Evolutionary conservation across 2,113 vertebrate genomes (phyloP).

Genomic region (Pseudorhombus dupliciocellatus): DNA sequence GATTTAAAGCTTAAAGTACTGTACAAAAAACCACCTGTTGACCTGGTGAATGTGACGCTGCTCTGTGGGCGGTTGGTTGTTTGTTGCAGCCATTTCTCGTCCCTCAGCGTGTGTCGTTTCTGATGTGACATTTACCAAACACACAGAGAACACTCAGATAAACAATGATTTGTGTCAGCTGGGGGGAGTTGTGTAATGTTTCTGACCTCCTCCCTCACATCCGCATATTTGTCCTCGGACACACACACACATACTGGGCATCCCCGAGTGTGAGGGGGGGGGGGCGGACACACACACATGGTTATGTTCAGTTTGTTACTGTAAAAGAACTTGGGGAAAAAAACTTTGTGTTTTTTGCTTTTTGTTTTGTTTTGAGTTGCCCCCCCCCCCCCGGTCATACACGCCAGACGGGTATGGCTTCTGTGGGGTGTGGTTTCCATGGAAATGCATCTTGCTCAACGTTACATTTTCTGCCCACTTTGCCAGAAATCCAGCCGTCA

Average conservation of each 20-base stretch:
- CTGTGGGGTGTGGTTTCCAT: constrained; percentile 58
- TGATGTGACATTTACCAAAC: constrained; percentile 11
- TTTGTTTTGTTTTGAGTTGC: constrained; percentile 4
- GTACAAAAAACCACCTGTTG: neutral
- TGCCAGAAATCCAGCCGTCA: constrained; percentile 54
- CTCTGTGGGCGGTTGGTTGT: neutral
- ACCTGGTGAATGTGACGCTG: neutral
- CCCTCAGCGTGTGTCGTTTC: constrained; percentile 1
- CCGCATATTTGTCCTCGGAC: constrained; percentile 18
- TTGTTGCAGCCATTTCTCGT: constrained; percentile 1
- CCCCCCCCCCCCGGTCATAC: constrained; percentile 14
- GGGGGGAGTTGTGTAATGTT: constrained; percentile 41
- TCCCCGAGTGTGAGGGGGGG: constrained; percentile 27
- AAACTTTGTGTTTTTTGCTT: neutral
- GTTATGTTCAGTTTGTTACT: constrained; percentile 30
- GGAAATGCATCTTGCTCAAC: constrained; percentile 59
- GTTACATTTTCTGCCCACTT: constrained; percentile 60
- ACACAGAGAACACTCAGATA: constrained; percentile 17
- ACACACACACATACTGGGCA: constrained; percentile 1
- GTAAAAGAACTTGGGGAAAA: neutral
- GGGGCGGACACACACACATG: too few species aligned
- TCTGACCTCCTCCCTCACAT: constrained; percentile 52
- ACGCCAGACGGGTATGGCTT: constrained; percentile 52
- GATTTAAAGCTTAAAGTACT: too few species aligned
- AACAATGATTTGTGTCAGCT: constrained; percentile 34